Percentiles rank a stretch among this genome's conserved stretches.
Conservation (phyloP, 1,140 invertebrate species). For the Proctacanthus coquilletti region DNA sequence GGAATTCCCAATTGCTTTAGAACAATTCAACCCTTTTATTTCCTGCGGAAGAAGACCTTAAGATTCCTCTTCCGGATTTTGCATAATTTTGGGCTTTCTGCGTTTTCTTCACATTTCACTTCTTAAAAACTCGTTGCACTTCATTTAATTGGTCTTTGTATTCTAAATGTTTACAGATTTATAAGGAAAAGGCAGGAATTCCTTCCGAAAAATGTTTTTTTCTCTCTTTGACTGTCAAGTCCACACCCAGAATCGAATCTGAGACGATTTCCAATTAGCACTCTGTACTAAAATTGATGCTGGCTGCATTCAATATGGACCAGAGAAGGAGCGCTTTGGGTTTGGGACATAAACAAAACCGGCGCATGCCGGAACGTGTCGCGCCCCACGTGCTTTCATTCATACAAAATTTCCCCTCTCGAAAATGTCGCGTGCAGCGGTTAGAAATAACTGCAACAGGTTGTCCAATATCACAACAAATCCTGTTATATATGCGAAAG, state of each 20-base stretch:
- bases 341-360: not conserved
- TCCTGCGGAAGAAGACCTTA: too few species aligned
- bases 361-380: not conserved
- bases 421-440: too few species aligned
- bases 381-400: too few species aligned
- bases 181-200: not conserved
- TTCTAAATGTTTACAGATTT: not conserved
- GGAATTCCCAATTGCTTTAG: too few species aligned
- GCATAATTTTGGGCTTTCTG: not conserved
- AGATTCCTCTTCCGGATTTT: too few species aligned
- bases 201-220: too few species aligned
- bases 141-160: not conserved
- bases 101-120: not conserved
- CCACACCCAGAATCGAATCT: not conserved
- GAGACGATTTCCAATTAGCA: not conserved
- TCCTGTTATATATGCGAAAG: too few species aligned
- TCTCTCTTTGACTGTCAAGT: not conserved
- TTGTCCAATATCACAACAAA: too few species aligned
- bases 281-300: not conserved
- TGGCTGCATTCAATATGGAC: not conserved
- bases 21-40: too few species aligned
- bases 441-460: too few species aligned
- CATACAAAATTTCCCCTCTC: too few species aligned
- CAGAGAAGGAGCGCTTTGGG: not conserved
- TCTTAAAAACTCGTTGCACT: not conserved